Evolutionary conservation across 37 sponge, comb jelly and placozoan species (phyloP), one percentile per base, ranked within the genome.

Genomic region (Geodia barretti): DNA sequence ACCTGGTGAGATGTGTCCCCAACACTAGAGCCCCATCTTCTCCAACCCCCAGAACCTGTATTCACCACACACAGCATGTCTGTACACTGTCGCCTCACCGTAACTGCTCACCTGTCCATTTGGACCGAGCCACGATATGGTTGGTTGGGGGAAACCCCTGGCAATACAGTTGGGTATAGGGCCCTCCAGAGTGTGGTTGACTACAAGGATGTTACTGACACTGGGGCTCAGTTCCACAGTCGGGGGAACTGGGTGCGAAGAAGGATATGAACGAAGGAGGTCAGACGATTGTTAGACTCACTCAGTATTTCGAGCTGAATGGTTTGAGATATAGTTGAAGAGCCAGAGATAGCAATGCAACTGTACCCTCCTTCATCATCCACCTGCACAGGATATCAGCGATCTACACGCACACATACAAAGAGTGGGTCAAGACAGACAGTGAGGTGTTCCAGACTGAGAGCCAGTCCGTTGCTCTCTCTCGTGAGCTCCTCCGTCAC

Each of bases 141-240:
- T 60, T n/a, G 88, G 88, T 31, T 30, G 31, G 60, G 83, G 88
- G 24, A 63, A 38, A 1, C 88, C 88, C 29, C n/a, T 31, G 2
- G 83, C 82, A 14, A 21, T 26, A 75, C 83, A 88, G 24, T 0
- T 35, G 8, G 74, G 59, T 11, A 40, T 9, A 11, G 39, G 36
- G 14, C 7, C 3, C 8, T 25, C 3, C 4, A 75, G 36, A 4
- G 71, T 1, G 23, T 41, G 29, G 25, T 8, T 63, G 11, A 70
- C 34, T 21, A 70, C 28, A 33, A 47, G 31, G 47, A 35, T 68
- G 24, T 43, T 79, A 54, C 64, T 40, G 42, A 73, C 35, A 23
- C 1, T 17, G 2, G 86, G 86, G 41, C 1, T 68, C 8, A 20
- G 28, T 32, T 29, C 3, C 26, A 86, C 39, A 26, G 4, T 41